A percentile compares a stretch with the other conserved stretches of the same genome.
These are phyloP conservation scores for Clarias macrocephalus DNA, from an alignment of 2,113 vertebrate genomes.

Conservation along the genomic window DNA sequence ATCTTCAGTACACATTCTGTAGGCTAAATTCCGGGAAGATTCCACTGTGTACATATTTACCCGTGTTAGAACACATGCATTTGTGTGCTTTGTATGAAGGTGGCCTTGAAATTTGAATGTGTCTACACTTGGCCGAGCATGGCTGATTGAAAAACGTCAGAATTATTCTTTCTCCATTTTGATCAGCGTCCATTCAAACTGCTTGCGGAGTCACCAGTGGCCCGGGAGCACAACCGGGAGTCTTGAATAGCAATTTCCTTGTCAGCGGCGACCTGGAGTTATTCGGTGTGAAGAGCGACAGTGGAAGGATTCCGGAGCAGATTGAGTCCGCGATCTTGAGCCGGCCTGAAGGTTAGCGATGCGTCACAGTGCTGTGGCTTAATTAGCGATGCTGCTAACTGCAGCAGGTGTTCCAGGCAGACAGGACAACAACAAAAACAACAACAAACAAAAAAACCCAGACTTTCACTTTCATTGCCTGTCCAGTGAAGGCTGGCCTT, in stretches of 20 bases:
- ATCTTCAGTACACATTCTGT: neutral
- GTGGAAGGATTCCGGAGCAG: slow-evolving; percentile 63
- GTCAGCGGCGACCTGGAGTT: slow-evolving; percentile 58
- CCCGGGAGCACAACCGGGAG: slow-evolving; percentile 12
- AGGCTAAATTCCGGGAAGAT: neutral
- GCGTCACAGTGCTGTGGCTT: slow-evolving; percentile 28
- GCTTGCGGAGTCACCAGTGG: slow-evolving; percentile 32
- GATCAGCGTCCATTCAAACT: slow-evolving; percentile 58
- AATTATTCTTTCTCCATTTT: slow-evolving; percentile 39
- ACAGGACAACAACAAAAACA: slow-evolving; percentile 35
- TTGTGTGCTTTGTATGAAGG: neutral
- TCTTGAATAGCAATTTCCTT: slow-evolving; percentile 58
- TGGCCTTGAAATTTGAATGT: slow-evolving; percentile 37
- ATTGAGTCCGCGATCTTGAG: slow-evolving; percentile 64
- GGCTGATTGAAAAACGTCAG: slow-evolving; percentile 56
- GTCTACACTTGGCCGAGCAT: neutral
- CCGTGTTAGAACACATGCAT: neutral
- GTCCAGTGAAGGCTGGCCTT: slow-evolving; percentile 25
- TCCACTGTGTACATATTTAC: neutral
- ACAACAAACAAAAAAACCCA: neutral
- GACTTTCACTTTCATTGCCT: slow-evolving; percentile 9
- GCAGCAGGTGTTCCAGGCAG: slow-evolving; percentile 47
- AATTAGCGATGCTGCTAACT: slow-evolving; percentile 60
- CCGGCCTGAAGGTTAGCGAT: slow-evolving; percentile 59
- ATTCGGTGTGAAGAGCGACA: slow-evolving; percentile 64